These are phyloP conservation scores for Setophaga kirtlandii DNA, from an alignment of 2,113 vertebrate species.

Conservation along the genomic window DNA sequence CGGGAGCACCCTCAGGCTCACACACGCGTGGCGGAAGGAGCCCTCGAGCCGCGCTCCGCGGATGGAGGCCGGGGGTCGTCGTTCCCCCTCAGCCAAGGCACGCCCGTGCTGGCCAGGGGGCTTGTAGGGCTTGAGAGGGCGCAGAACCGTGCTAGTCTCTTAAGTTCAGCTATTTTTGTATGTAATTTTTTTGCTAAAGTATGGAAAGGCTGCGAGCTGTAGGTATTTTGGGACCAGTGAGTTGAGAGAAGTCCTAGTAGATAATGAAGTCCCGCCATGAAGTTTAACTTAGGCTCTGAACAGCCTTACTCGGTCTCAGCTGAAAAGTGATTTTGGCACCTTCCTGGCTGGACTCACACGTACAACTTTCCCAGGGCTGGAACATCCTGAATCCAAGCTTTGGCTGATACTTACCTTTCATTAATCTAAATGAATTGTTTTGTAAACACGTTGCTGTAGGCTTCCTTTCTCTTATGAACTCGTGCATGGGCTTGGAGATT, in stretches of 20 bases:
- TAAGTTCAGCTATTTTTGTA: fast-evolving
- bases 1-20: not conserved
- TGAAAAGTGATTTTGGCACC: not conserved
- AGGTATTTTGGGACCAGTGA: not conserved
- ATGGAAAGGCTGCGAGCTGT: not conserved
- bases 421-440: not conserved
- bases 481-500: not conserved
- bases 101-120: not conserved
- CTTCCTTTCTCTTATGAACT: not conserved
- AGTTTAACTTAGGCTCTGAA: not conserved
- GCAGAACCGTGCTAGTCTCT: fast-evolving
- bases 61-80: not conserved
- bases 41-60: not conserved
- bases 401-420: fast-evolving
- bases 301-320: not conserved
- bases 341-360: not conserved
- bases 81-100: fast-evolving
- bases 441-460: not conserved
- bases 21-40: not conserved
- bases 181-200: fast-evolving
- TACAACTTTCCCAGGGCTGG: fast-evolving
- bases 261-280: not conserved
- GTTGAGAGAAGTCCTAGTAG: not conserved
- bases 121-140: not conserved
- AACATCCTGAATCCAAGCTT: not conserved